Conservation (phyloP, 2,797 vertebrate species). For the Xenops minutus region DNA sequence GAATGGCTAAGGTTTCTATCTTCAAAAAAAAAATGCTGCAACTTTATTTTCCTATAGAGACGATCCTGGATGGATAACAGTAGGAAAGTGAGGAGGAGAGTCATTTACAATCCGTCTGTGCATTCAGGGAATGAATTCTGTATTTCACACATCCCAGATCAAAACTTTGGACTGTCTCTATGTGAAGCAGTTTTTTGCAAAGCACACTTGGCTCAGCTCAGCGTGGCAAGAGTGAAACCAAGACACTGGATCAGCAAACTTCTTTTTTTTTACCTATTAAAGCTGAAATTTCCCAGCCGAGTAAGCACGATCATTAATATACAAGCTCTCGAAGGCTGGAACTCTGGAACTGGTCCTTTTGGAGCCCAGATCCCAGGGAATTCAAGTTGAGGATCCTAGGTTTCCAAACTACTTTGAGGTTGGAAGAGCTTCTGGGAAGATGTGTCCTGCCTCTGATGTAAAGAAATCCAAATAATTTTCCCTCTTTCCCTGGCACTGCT, state of each 20-base stretch:
- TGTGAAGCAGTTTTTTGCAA: neutral
- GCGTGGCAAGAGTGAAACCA: neutral
- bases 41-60: neutral
- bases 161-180: neutral
- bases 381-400: neutral
- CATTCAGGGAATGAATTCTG: neutral
- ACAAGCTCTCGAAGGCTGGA: neutral
- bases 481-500: neutral
- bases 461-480: neutral
- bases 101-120: neutral
- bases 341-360: neutral
- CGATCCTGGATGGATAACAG: neutral
- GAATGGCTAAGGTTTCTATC: neutral
- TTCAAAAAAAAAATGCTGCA: neutral
- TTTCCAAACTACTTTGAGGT: neutral
- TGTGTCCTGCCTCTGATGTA: neutral
- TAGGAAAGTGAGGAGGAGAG: neutral
- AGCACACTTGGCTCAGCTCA: neutral
- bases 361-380: neutral
- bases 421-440: neutral
- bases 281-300: neutral
- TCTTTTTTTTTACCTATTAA: neutral
- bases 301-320: rapidly evolving
- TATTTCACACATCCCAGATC: neutral
- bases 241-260: neutral